Conservation (phyloP, 1,140 invertebrate genomes). For the Micrasema longulum region DNA sequence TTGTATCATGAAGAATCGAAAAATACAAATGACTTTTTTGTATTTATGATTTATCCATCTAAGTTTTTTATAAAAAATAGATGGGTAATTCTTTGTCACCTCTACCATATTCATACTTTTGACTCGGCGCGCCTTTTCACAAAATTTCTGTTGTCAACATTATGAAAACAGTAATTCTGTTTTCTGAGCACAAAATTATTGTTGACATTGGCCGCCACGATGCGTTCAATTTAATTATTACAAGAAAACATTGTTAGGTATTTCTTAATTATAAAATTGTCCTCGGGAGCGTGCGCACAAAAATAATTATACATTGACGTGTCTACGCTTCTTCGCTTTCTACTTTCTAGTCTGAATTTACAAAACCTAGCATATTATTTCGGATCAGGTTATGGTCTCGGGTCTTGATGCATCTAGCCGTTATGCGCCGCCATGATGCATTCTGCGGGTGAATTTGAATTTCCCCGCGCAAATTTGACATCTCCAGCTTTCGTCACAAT, state of each 20-base stretch:
- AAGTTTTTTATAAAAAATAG: too few species aligned
- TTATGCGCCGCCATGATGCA: conserved; percentile 18
- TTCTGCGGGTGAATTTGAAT: conserved; percentile 13
- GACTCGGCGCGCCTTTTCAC: too few species aligned
- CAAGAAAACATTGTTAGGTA: conserved; percentile 22
- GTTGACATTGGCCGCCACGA: conserved; percentile 18
- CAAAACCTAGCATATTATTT: too few species aligned
- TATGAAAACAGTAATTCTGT: too few species aligned
- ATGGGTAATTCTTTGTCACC: too few species aligned
- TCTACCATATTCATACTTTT: too few species aligned
- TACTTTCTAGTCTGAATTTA: too few species aligned
- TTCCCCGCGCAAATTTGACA: conserved; percentile 9
- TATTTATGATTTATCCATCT: too few species aligned
- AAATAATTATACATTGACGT: conserved; percentile 7
- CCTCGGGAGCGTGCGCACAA: conserved; percentile 23
- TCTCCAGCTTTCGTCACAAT: conserved; percentile 30
- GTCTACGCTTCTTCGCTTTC: too few species aligned
- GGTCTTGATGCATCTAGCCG: conserved; percentile 22
- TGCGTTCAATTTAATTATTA: conserved; percentile 28
- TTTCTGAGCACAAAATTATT: background rate
- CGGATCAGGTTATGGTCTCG: background rate
- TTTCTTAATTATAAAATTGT: conserved; percentile 32
- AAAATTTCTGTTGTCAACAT: too few species aligned
- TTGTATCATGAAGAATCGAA: too few species aligned
- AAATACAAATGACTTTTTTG: too few species aligned